Conservation (phyloP, 2,888 invertebrate species). For the Noctua janthina region DNA sequence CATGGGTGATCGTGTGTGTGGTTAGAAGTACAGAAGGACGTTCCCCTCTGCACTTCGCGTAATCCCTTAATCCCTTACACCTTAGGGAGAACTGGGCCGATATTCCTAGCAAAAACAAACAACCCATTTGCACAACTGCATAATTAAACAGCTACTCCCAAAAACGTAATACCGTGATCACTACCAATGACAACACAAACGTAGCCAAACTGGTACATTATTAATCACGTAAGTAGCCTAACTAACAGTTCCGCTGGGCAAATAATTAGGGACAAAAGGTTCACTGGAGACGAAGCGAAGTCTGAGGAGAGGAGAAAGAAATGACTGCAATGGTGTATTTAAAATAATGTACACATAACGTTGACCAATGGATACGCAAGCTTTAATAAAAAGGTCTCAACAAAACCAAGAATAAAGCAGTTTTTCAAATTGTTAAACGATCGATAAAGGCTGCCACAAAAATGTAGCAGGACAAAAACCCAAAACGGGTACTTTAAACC, state of each 20-base stretch:
- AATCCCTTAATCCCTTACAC: constrained; percentile 52
- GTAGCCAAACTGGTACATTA: constrained; percentile 44
- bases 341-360: not conserved
- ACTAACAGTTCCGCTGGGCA: constrained; percentile 29
- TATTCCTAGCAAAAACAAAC: constrained; percentile 44
- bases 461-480: not conserved
- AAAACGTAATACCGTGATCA: constrained; percentile 50
- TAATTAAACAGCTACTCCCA: constrained; percentile 49
- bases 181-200: constrained; percentile 55
- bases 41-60: constrained; percentile 15
- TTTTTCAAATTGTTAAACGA: not conserved
- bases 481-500: not conserved
- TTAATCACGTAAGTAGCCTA: constrained; percentile 55
- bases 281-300: not conserved
- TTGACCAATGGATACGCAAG: not conserved
- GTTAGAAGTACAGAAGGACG: not conserved
- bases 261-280: constrained; percentile 38
- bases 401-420: not conserved
- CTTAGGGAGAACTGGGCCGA: constrained; percentile 27
- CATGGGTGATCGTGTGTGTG: constrained; percentile 4
- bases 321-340: not conserved
- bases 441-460: not conserved
- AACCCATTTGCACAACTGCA: constrained; percentile 52
- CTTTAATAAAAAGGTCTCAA: not conserved
- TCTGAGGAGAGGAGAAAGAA: not conserved